Evolutionary conservation across 2,888 invertebrate species (phyloP).

Genomic region (Euphydryas editha): DNA sequence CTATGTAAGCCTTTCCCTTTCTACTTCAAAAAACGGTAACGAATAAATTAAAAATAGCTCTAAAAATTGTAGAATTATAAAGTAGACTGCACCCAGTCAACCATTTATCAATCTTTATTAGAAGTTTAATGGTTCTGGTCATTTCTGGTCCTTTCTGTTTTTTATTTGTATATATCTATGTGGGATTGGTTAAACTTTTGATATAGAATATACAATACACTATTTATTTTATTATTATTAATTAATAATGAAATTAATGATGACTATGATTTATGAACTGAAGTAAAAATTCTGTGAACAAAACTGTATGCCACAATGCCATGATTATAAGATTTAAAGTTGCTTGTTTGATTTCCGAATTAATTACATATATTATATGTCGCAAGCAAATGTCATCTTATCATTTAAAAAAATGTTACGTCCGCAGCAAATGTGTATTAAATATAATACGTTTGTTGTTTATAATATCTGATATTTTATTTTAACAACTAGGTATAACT

Average conservation of each 20-base stretch:
- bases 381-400: slow-evolving; percentile 27
- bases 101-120: not conserved
- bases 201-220: slow-evolving; percentile 17
- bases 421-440: slow-evolving; percentile 47
- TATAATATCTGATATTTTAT: slow-evolving; percentile 32
- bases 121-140: slow-evolving; percentile 14
- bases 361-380: slow-evolving; percentile 21
- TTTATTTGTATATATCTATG: slow-evolving; percentile 19
- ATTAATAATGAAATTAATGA: not conserved
- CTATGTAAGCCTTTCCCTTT: too few relatives aligned
- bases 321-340: slow-evolving; percentile 26
- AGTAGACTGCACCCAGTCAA: not conserved
- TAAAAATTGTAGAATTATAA: not conserved
- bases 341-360: slow-evolving; percentile 30
- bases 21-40: not conserved
- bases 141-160: slow-evolving; percentile 8
- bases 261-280: slow-evolving; percentile 56
- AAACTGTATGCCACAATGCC: slow-evolving; percentile 63
- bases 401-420: slow-evolving; percentile 18
- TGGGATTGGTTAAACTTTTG: slow-evolving; percentile 13
- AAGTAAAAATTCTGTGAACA: slow-evolving; percentile 32
- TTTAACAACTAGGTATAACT: slow-evolving; percentile 13
- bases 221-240: not conserved
- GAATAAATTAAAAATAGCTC: not conserved
- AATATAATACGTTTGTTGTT: slow-evolving; percentile 53